Evolutionary conservation across 1,140 invertebrate genomes (phyloP), one percentile per base, ranked within the genome.

Genomic region (Papilio polyxenes): DNA sequence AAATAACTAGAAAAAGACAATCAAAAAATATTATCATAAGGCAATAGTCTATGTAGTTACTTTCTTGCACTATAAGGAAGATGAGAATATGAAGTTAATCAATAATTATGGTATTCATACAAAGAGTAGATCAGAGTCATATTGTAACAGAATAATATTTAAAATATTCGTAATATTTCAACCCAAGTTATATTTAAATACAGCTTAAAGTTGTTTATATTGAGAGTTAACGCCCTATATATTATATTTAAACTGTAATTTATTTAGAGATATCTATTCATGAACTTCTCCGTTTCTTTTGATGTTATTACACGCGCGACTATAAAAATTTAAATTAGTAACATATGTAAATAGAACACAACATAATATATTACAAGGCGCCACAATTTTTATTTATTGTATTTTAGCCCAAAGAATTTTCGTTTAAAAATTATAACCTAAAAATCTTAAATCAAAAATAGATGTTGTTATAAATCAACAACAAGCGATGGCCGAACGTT

Each of bases 191-290:
- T 59, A 59, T 59, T 59, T 59, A 17, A 65, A 31, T 65, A 40
- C 65, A 40, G 13, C 53, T 56, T 72, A 37, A 72, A 72, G 65
- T 69, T 69, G 62, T 72, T 72, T 72, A 72, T 72, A 72, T 72
- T 37, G 31, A 72, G 23, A 72, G 65, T 72, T 72, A 13, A 37
- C 65, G 65, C 65, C 65, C 65, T 72, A 72, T 31, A 72, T 72
- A 65, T 65, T 65, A 72, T 72, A 31, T 72, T 72, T 72, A 37
- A 72, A 72, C 31, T 40, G 31, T 13, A 72, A 15, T 72, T 72
- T 72, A 15, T 72, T 72, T 72, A 72, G 31, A 72, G 65, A 72
- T 31, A 72, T 72, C 65, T 72, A 37, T 37, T 37, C 65, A 11
- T 13, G 23, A 13, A 72, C 20, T 23, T 65, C 13, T 72, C 65